Conservation (phyloP, 1,140 invertebrate species). For the Coelopa frigida region DNA sequence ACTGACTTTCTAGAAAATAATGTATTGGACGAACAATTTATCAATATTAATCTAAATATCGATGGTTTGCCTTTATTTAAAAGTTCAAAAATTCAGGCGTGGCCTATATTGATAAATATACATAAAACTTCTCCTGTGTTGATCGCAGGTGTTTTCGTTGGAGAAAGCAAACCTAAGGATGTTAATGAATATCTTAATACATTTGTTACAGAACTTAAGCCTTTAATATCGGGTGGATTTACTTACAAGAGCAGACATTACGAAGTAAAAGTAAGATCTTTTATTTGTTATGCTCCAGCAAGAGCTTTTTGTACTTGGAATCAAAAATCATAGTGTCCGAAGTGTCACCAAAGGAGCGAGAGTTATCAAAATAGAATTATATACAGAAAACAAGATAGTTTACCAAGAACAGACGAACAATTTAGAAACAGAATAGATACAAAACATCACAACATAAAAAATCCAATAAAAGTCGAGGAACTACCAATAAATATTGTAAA, state of each 20-base stretch:
- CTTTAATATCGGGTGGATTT: neutral
- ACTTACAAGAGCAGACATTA: neutral
- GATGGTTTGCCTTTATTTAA: neutral
- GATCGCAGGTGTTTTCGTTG: neutral
- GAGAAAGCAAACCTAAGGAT: neutral
- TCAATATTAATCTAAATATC: neutral
- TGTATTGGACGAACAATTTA: neutral
- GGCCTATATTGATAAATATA: neutral
- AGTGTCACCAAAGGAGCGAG: neutral
- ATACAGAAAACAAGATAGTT: neutral
- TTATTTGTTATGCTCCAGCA: neutral
- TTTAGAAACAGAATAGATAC: neutral
- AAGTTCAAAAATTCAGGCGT: neutral
- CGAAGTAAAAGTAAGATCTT: neutral
- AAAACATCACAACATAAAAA: neutral
- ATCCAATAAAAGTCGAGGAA: neutral
- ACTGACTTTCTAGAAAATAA: neutral
- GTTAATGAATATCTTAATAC: neutral
- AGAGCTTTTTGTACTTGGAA: neutral
- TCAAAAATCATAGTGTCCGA: neutral
- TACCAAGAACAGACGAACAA: neutral
- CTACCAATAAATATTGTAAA: neutral
- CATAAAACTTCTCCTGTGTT: neutral
- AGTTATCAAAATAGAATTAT: neutral
- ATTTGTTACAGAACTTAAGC: neutral